Conservation (phyloP, 2,113 vertebrate species). For the Zonotrichia leucophrys region DNA sequence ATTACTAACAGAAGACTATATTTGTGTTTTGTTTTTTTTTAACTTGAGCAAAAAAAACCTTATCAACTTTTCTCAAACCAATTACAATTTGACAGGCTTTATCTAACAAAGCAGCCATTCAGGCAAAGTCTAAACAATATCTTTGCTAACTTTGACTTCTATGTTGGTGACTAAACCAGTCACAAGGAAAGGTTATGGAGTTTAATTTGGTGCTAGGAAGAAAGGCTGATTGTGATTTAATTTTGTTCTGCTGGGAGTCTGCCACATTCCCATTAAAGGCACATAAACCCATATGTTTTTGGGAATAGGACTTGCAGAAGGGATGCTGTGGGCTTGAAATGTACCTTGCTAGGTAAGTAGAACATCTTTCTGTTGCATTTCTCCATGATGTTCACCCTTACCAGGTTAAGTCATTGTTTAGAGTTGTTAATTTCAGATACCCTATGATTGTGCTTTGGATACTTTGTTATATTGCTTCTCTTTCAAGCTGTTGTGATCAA, state of each 20-base stretch:
- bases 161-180: not conserved
- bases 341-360: not conserved
- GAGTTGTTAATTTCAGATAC: not conserved
- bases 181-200: rapidly evolving
- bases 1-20: not conserved
- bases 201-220: not conserved
- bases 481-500: not conserved
- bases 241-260: not conserved
- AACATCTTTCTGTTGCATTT: not conserved
- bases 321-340: not conserved
- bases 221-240: not conserved
- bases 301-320: not conserved
- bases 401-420: not conserved
- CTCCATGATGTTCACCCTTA: not conserved
- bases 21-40: not conserved
- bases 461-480: not conserved
- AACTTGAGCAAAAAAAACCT: not conserved
- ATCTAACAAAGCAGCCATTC: not conserved
- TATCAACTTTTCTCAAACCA: not conserved
- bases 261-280: not conserved
- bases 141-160: not conserved
- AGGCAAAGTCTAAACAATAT: not conserved
- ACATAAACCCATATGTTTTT: rapidly evolving
- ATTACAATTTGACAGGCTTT: not conserved
- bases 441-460: not conserved